Evolutionary conservation across 2,113 vertebrate genomes (phyloP), one percentile per base, ranked within the genome.

Genomic region (Clarias magur): DNA sequence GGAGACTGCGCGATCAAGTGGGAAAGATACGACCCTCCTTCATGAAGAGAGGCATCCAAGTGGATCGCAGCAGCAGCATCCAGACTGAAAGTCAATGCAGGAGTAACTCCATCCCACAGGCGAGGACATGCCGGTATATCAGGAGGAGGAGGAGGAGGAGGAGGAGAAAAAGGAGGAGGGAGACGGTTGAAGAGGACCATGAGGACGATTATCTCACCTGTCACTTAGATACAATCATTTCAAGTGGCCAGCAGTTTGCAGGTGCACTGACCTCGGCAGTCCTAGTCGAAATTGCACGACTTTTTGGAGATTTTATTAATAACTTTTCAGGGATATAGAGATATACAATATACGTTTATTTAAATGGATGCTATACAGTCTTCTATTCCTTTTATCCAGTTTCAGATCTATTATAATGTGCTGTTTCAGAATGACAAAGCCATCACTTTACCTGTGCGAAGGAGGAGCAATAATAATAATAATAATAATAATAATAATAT

Each of bases 51-150:
- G 79, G 86, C 88, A 89, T 90, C 72, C 89, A 89, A 89, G 83
- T 83, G 84, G 79, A 42, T 86, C 88, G 54, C 88, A 76, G 80
- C 80, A 84, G 59, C 87, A 86, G 86, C 90, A 89, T 92, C 91
- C 91, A 90, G 91, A 88, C 87, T 86, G 83, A 90, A 84, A 91
- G 87, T 81, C 86, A 85, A 86, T 88, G 90, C 86, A 84, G 88
- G 86, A 91, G 85, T 87, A 89, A 91, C 90, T 90, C 89, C 89
- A 87, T 91, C 82, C 89, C 91, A 88, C 91, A 90, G 89, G 91
- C 90, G 86, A 83, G 73, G 89, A 88, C 89, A 93, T 85, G 80
- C 90, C 83, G 83, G 78, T 87, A 80, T 83, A 86, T 63, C 79
- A 84, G 21, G 25, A 53, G 84, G 53, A 82, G 89, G 68, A 80